Evolutionary conservation across 2,797 vertebrate species (phyloP).

Genomic region (Cirrhinus molitorella): DNA sequence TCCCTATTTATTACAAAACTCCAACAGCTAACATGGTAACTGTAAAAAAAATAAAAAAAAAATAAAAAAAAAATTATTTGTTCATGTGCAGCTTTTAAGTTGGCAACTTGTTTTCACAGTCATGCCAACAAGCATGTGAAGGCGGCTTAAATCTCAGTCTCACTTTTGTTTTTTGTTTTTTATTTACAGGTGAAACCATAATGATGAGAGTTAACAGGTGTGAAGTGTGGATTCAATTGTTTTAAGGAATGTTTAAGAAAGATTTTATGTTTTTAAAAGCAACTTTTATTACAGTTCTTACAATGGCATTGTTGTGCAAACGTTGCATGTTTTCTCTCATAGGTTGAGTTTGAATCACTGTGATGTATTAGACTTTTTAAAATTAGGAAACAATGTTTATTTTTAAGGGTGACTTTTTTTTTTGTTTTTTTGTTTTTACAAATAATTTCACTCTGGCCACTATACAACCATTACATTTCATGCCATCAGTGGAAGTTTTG

Average conservation of each 20-base stretch:
- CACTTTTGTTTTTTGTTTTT: neutral
- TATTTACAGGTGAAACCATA: slow-evolving; percentile 13
- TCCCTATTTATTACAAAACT: neutral
- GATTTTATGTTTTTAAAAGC: slow-evolving; percentile 24
- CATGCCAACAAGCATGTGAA: neutral
- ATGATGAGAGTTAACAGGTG: neutral
- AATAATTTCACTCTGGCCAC: neutral
- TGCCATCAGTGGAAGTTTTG: neutral
- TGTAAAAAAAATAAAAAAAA: neutral
- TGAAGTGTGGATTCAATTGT: neutral
- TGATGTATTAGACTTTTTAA: neutral
- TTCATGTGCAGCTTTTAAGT: neutral
- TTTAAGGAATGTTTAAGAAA: slow-evolving; percentile 13
- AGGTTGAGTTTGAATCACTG: neutral
- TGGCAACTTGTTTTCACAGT: no score
- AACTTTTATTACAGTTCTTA: neutral
- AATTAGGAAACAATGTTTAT: neutral
- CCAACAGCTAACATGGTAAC: no score
- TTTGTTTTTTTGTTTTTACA: neutral
- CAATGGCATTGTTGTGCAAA: neutral
- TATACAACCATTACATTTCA: neutral
- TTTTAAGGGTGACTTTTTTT: neutral
- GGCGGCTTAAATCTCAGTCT: neutral
- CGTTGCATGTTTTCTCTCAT: neutral
- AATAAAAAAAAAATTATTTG: neutral